Evolutionary conservation across 2,888 invertebrate species (phyloP), one percentile per base, ranked within the genome.

Genomic region (Helleia helle): DNA sequence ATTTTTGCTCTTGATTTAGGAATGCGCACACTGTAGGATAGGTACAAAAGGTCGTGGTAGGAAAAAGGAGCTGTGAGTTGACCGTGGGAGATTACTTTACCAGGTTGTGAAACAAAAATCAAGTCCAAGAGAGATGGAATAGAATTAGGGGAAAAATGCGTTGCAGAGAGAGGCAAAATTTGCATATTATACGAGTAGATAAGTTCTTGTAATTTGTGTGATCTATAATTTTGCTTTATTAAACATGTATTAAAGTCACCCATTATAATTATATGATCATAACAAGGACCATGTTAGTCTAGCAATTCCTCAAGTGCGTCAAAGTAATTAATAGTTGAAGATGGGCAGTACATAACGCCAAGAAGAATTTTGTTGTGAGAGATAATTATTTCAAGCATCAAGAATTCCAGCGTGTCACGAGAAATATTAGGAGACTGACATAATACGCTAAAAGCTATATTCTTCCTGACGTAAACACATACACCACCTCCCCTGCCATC

Each of bases 391-490:
- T 44, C 43, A 4, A 47, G 14, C 13, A 47, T 40, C 1, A 47
- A 27, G 22, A 40, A 24, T 14, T 47, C 42, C 17, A 26, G 40
- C 13, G 8, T 31, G 26, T 7, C 12, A 28, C 11, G 17, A 24
- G 4, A 3, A 7, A 1, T 25, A 11, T 17, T 37, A 17, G 28
- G 18, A 30, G 44, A 47, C 25, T 38, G 38, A 9, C 12, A 5
- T 3, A 46, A 15, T 6, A 43, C 30, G 1, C 15, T 29, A 25
- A 36, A 46, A n/a, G 40, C 15, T 1, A 47, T 36, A 17, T 40
- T 15, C 7, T 36, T 18, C 11, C 47, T 36, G 5, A 43, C 6
- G 9, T 41, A 46, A 1, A 46, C 41, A 12, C 41, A 38, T 14
- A 41, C 41, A 28, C 41, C 46, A 17, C 41, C 46, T 1, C 45